Percentiles rank a stretch among this genome's conserved stretches.
These are phyloP conservation scores for Plecotus auritus DNA, from an alignment of 2,113 vertebrate genomes.

Conservation along the genomic window DNA sequence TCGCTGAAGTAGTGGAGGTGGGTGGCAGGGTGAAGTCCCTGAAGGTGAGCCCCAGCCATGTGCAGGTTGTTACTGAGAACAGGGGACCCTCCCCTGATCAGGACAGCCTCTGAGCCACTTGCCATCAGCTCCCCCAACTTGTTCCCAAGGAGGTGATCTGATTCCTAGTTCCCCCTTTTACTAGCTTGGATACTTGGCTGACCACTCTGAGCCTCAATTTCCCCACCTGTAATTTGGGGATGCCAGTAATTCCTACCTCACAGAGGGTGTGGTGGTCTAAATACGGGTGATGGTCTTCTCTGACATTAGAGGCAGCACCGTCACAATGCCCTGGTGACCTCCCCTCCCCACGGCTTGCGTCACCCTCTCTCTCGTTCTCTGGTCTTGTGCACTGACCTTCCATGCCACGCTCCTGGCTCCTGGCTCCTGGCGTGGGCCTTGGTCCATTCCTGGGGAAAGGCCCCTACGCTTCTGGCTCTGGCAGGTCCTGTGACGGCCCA, in stretches of 20 bases:
- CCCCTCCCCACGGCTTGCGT: background rate
- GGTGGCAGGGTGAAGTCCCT: background rate
- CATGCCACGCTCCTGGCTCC: background rate
- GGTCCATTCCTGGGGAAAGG: background rate
- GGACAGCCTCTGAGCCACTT: background rate
- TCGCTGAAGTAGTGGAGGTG: background rate
- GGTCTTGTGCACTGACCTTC: background rate
- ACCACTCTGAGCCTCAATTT: background rate
- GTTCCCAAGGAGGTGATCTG: background rate
- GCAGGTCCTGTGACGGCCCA: background rate
- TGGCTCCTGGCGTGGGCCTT: background rate
- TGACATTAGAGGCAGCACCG: background rate
- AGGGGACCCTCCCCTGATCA: background rate
- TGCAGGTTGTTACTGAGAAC: background rate
- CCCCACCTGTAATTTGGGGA: background rate
- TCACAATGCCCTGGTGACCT: background rate
- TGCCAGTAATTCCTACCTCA: background rate
- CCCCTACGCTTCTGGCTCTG: background rate
- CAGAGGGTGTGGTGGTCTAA: background rate
- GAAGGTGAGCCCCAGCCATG: background rate
- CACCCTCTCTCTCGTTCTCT: background rate
- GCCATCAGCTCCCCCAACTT: background rate
- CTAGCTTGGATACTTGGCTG: background rate
- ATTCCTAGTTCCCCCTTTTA: background rate
- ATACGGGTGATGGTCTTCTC: background rate